A percentile compares a stretch with the other conserved stretches of the same genome.
These are phyloP conservation scores for Drosophila rellima DNA, from an alignment of 2,888 invertebrate genomes.

Conservation along the genomic window DNA sequence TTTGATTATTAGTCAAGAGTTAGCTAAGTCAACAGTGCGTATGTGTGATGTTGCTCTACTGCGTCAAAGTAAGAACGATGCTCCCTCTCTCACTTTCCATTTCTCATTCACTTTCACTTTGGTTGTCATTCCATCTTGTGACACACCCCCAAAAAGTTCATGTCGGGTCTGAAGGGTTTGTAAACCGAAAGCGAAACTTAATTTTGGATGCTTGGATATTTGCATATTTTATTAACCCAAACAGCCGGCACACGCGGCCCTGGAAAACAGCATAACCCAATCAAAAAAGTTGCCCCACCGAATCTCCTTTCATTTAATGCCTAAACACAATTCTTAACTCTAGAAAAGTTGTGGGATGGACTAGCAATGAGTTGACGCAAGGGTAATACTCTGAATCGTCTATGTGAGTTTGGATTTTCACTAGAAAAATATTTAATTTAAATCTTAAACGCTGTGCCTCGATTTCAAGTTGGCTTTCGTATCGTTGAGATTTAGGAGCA, in stretches of 20 bases:
- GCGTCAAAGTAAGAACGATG: conserved; percentile 26
- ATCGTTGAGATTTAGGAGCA: conserved; percentile 6
- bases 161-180: conserved; percentile 23
- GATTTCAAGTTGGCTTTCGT: conserved; percentile 5
- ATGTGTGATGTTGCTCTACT: conserved; percentile 19
- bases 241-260: conserved; percentile 68
- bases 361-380: conserved; percentile 9
- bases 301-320: conserved; percentile 72
- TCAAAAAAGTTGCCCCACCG: conserved; percentile 71
- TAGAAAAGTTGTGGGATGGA: conserved; percentile 51
- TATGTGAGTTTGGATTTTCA: conserved; percentile 39
- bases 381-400: conserved; percentile 16
- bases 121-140: conserved; percentile 8
- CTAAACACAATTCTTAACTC: conserved; percentile 70
- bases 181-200: conserved; percentile 64
- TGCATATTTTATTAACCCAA: conserved; percentile 79
- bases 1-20: conserved; percentile 66
- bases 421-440: conserved; percentile 63
- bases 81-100: conserved; percentile 15
- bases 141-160: background rate
- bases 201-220: conserved; percentile 69
- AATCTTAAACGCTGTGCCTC: conserved; percentile 61
- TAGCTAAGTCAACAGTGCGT: conserved; percentile 29
- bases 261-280: conserved; percentile 66
- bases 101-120: conserved; percentile 18